Conservation (phyloP, 2,797 vertebrate genomes). For the Carduelis carduelis region DNA sequence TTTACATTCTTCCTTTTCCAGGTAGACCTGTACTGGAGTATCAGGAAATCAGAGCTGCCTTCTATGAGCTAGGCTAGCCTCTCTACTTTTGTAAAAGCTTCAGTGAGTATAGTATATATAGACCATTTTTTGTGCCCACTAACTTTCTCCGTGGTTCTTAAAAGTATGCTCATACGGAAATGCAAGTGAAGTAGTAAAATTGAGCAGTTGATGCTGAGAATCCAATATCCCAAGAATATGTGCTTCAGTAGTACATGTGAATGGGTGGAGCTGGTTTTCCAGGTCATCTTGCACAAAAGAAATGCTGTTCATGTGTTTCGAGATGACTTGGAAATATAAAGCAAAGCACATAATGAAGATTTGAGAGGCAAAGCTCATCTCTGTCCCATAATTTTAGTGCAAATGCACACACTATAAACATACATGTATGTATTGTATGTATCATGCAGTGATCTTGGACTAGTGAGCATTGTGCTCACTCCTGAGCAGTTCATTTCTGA, state of each 20-base stretch:
- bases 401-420: not conserved
- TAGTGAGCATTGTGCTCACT: not conserved
- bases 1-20: not conserved
- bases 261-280: not conserved
- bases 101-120: not conserved
- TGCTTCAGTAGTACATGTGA: not conserved
- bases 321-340: not conserved
- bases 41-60: not conserved
- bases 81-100: not conserved
- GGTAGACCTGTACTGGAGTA: not conserved
- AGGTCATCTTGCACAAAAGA: not conserved
- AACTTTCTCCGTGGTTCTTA: not conserved
- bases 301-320: not conserved
- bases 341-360: not conserved
- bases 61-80: not conserved
- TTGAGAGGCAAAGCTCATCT: not conserved
- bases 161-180: not conserved
- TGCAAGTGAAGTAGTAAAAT: not conserved
- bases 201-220: not conserved
- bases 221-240: not conserved
- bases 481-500: accelerated
- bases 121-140: not conserved
- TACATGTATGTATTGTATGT: too few relatives aligned
- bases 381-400: not conserved
- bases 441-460: not conserved